Evolutionary conservation across 2,113 vertebrate species (phyloP).

Genomic region (Merops nubicus): DNA sequence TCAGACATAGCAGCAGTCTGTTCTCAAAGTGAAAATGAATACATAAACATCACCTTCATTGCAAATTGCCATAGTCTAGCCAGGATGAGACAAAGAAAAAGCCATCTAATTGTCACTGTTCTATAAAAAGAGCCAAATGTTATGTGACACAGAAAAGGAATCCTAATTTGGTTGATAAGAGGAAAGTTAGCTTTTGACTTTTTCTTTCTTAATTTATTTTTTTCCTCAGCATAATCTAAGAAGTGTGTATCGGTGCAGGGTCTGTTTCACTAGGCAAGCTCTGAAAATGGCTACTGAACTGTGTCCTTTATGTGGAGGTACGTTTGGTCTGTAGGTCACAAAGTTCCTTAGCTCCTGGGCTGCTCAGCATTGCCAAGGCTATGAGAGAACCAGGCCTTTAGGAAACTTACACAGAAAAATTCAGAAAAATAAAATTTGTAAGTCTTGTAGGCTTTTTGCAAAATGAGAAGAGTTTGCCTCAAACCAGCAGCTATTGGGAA

Average conservation of each 20-base stretch:
- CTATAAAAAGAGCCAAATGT: neutral
- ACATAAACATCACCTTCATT: neutral
- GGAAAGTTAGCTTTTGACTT: neutral
- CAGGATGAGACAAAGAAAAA: neutral
- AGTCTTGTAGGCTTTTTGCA: neutral
- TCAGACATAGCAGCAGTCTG: neutral
- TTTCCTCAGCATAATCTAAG: neutral
- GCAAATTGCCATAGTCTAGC: neutral
- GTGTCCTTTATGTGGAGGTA: neutral
- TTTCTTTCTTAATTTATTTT: neutral
- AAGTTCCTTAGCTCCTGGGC: neutral
- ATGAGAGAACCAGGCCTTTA: neutral
- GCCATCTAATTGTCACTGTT: neutral
- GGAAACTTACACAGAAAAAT: fast-evolving
- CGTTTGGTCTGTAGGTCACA: neutral
- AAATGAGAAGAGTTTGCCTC: neutral
- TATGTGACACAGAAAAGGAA: neutral
- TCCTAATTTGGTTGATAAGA: neutral
- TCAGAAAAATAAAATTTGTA: neutral
- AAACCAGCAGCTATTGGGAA: neutral
- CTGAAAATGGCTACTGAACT: neutral
- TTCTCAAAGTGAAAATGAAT: neutral
- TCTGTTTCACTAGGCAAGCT: neutral
- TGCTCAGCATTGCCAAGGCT: neutral
- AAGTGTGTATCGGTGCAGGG: no score